Percentiles rank a stretch among this genome's conserved stretches.
Conservation (phyloP, 2,113 vertebrate species). For the Tupaia tana region DNA sequence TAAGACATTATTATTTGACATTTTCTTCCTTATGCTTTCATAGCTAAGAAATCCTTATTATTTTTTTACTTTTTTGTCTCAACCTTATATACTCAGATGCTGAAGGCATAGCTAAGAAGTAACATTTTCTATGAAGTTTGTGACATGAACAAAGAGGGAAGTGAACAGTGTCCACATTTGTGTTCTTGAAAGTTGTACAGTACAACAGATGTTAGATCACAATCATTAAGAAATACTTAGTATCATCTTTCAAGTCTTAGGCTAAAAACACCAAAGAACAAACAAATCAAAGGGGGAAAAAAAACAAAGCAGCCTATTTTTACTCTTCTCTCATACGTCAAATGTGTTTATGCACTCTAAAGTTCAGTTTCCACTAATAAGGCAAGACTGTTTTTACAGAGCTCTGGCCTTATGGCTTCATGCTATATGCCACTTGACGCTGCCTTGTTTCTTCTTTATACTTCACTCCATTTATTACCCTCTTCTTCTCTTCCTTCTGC, state of each 20-base stretch:
- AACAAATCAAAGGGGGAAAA: neutral
- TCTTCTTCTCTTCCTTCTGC: neutral
- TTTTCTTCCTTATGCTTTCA: neutral
- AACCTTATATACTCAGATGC: neutral
- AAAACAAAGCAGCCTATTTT: neutral
- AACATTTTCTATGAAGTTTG: neutral
- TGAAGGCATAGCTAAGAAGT: neutral
- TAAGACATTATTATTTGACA: neutral
- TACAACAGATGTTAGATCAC: neutral
- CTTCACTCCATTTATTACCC: neutral
- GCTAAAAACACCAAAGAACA: neutral
- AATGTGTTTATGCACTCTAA: neutral
- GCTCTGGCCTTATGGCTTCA: slow-evolving; percentile 1
- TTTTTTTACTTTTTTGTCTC: neutral
- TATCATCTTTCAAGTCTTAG: neutral
- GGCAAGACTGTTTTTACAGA: neutral
- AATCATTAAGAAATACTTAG: slow-evolving; percentile 1
- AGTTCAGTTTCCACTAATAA: neutral
- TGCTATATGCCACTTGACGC: no score
- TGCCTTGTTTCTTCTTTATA: neutral
- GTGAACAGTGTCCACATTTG: neutral
- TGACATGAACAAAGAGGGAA: neutral
- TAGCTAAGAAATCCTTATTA: neutral
- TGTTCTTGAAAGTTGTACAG: neutral
- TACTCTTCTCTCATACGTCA: neutral